Evolutionary conservation across 2,113 vertebrate species (phyloP).

Genomic region (Salminus brasiliensis): DNA sequence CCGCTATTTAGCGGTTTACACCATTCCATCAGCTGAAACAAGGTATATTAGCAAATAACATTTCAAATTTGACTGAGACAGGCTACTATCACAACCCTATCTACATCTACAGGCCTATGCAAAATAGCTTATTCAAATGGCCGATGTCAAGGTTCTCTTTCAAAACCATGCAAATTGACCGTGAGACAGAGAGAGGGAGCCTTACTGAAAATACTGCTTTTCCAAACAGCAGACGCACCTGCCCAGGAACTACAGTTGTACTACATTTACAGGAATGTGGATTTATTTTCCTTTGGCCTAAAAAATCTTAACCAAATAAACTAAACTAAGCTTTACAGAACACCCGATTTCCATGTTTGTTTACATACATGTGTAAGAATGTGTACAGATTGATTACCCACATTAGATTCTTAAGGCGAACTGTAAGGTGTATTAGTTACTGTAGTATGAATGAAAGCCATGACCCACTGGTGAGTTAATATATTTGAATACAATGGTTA

Average conservation of each 20-base stretch:
- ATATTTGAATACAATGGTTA: background rate
- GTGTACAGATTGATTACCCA: no score
- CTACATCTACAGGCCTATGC: constrained; percentile 60
- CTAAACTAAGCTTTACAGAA: no score
- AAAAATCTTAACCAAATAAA: no score
- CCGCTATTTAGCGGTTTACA: background rate
- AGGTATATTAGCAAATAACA: constrained; percentile 6
- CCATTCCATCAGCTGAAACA: background rate
- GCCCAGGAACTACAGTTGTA: no score
- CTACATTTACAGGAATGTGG: no score
- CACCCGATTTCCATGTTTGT: no score
- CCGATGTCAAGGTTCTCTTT: constrained; percentile 70
- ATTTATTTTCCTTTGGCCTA: no score
- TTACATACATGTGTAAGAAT: no score
- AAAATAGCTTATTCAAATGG: constrained; percentile 78
- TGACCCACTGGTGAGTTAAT: background rate
- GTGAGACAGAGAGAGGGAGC: constrained; percentile 49
- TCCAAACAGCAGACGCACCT: background rate
- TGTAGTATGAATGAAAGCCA: background rate
- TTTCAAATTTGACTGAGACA: constrained; percentile 31
- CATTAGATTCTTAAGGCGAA: no score
- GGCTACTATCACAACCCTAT: constrained; percentile 17
- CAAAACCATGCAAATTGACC: constrained; percentile 73
- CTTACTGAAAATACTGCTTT: constrained; percentile 49
- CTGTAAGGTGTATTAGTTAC: background rate